Evolutionary conservation across 2,797 vertebrate genomes (phyloP).

Genomic region (Danio albolineatus): DNA sequence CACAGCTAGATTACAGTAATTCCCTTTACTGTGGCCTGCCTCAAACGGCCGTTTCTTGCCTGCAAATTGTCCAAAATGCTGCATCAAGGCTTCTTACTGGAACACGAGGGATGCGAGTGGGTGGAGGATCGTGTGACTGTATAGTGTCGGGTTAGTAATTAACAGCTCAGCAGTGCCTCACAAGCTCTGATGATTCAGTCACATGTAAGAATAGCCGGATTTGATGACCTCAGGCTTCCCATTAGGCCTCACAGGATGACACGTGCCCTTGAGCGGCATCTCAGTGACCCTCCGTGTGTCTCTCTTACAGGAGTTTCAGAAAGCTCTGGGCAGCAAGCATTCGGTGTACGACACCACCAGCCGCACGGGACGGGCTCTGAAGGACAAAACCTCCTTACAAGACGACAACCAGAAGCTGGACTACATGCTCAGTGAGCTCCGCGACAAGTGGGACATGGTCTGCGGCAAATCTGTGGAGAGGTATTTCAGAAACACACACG

Average conservation of each 20-base stretch:
- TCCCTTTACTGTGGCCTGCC: too few relatives aligned
- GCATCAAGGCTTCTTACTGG: too few relatives aligned
- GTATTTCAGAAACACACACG: slow-evolving; percentile 71
- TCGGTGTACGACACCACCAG: slow-evolving; percentile 95
- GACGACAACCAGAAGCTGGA: slow-evolving; percentile 96
- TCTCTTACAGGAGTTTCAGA: slow-evolving; percentile 92
- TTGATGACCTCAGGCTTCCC: slow-evolving; percentile 23
- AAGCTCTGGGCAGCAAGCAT: slow-evolving; percentile 94
- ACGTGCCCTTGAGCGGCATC: slow-evolving; percentile 25
- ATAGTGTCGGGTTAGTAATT: slow-evolving; percentile 51
- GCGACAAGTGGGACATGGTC: slow-evolving; percentile 98
- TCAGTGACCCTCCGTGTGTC: slow-evolving; percentile 29
- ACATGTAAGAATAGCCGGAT: slow-evolving; percentile 15
- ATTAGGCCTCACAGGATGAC: slow-evolving; percentile 3
- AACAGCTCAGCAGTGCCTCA: slow-evolving; percentile 59
- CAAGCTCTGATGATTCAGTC: slow-evolving; percentile 49
- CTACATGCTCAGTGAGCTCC: slow-evolving; percentile 95
- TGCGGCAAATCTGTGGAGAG: slow-evolving; percentile 99
- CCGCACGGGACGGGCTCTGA: slow-evolving; percentile 92
- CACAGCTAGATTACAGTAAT: too few relatives aligned
- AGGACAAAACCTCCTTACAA: slow-evolving; percentile 91
- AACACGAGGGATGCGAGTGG: slow-evolving; percentile 64
- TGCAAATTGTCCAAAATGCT: too few relatives aligned
- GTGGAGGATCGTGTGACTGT: slow-evolving; percentile 61
- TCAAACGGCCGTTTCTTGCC: too few relatives aligned